A percentile compares a stretch with the other conserved stretches of the same genome.
Evolutionary conservation across 2,797 vertebrate genomes (phyloP).

Genomic region (Helostoma temminkii): DNA sequence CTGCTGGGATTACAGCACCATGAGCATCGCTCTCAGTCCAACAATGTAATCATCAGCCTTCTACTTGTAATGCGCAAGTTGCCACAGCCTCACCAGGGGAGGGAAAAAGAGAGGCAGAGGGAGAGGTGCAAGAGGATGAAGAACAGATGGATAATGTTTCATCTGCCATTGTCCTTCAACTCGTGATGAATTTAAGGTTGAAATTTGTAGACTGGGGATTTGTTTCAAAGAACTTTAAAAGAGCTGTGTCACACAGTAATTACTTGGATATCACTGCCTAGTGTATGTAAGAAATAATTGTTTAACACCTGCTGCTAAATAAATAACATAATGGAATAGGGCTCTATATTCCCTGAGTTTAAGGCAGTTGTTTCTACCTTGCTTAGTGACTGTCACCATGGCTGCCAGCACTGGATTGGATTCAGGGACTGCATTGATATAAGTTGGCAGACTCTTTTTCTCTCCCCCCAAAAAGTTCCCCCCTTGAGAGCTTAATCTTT

Average conservation of each 20-base stretch:
- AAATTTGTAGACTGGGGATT: conserved; percentile 59
- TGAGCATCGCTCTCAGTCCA: conserved; percentile 82
- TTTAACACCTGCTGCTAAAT: conserved; percentile 60
- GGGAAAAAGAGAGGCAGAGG: conserved; percentile 43
- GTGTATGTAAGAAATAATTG: conserved; percentile 37
- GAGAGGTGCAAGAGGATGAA: conserved; percentile 56
- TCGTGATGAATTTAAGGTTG: conserved; percentile 70
- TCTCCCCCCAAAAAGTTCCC: too few relatives aligned
- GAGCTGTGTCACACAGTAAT: conserved; percentile 39
- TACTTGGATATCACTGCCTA: conserved; percentile 28
- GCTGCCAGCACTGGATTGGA: conserved; percentile 58
- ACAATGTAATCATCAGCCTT: conserved; percentile 84
- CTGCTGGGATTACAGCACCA: conserved; percentile 83
- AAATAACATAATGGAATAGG: conserved; percentile 48
- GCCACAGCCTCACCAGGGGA: conserved; percentile 68
- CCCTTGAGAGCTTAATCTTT: conserved; percentile 68
- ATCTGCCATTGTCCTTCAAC: conserved; percentile 77
- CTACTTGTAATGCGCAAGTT: conserved; percentile 82
- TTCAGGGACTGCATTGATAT: conserved; percentile 60
- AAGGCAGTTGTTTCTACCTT: conserved; percentile 61
- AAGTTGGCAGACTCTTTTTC: conserved; percentile 64
- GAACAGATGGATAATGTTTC: conserved; percentile 83
- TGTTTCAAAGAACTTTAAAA: conserved; percentile 56
- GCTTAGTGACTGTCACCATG: conserved; percentile 65
- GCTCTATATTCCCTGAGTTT: conserved; percentile 30